phyloP scores from a whole-genome alignment of 2,113 vertebrate genomes.

The Pseudorectes ferrugineus region DNA sequence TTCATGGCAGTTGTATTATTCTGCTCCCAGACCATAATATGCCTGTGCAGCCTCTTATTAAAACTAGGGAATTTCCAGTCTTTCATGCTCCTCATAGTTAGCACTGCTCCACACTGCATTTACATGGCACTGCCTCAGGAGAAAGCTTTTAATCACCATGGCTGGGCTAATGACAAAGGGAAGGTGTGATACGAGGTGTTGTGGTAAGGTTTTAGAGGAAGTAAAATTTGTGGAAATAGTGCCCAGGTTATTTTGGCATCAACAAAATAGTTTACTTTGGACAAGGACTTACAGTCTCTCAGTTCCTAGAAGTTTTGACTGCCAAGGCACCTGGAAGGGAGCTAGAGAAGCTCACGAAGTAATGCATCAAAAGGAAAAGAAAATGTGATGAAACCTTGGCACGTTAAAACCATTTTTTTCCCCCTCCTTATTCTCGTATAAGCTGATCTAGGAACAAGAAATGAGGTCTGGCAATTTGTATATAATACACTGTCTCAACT shows the following conservation, averaged over 20 bases:
- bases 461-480: neutral
- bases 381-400: conserved; percentile 13
- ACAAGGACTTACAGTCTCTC: neutral
- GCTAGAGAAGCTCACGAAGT: neutral
- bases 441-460: conserved; percentile 15
- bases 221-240: neutral
- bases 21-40: neutral
- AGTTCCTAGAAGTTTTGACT: neutral
- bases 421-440: neutral
- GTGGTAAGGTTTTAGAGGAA: neutral
- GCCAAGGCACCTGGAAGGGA: neutral
- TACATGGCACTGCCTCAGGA: neutral
- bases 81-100: neutral
- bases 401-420: neutral
- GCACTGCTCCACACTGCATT: neutral
- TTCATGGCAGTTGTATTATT: neutral
- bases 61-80: neutral
- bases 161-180: neutral
- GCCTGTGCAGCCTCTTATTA: neutral
- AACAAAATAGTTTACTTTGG: neutral
- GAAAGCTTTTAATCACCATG: neutral
- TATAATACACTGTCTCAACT: neutral
- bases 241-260: neutral
- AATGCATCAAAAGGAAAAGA: neutral
- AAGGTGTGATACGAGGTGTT: neutral